Conservation (phyloP, 92 coral and sea anemone species). For the Nematostella vectensis region DNA sequence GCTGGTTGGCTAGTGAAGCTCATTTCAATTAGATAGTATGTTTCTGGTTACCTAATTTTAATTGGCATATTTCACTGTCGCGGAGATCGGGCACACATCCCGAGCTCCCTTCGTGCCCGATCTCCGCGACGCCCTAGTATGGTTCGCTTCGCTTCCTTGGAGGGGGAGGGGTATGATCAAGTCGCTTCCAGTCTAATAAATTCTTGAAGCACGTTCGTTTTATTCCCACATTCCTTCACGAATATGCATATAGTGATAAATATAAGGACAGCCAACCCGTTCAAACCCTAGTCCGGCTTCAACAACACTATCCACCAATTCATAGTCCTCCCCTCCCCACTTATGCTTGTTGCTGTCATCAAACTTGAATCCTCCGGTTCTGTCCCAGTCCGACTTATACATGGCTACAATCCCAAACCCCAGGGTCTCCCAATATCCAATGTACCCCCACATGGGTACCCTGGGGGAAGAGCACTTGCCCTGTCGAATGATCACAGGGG, state of each 20-base stretch:
- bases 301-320: conserved; percentile 49
- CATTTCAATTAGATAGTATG: no score
- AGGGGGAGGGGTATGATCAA: no score
- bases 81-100: no score
- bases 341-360: conserved; percentile 31
- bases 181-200: no score
- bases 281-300: conserved; percentile 42
- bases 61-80: no score
- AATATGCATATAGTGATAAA: conserved; percentile 48
- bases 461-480: conserved; percentile 30
- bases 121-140: no score
- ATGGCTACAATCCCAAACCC: conserved; percentile 65
- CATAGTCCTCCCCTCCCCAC: conserved; percentile 86
- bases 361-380: conserved; percentile 35
- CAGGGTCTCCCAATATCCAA: conserved; percentile 45
- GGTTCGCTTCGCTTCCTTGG: no score
- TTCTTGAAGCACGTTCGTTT: neutral
- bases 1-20: no score
- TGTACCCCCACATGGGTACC: conserved; percentile 19
- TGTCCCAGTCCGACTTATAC: conserved; percentile 73
- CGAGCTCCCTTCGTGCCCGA: neutral
- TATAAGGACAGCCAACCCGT: conserved; percentile 57
- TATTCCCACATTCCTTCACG: conserved; percentile 24
- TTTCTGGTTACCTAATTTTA: no score
- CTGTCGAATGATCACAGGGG: conserved; percentile 56